Percentiles rank a stretch among this genome's conserved stretches.
Evolutionary conservation across 2,888 invertebrate species (phyloP).

Genomic region (Coelopa pilipes): DNA sequence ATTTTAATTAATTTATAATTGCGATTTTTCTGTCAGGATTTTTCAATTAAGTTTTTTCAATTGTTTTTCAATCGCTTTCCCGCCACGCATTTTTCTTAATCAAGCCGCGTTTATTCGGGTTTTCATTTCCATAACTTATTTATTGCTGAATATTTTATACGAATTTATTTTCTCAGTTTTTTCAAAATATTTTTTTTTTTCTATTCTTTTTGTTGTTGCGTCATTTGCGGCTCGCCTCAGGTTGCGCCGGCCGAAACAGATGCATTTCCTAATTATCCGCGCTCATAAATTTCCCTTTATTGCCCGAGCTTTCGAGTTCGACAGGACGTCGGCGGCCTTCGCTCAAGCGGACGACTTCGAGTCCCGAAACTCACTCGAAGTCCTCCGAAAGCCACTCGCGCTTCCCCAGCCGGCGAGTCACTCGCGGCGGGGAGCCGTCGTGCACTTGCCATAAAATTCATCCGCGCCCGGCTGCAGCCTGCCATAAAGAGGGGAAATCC

Average conservation of each 20-base stretch:
- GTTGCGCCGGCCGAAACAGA: too few relatives aligned
- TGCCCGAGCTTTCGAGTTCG: not conserved
- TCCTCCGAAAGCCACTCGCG: not conserved
- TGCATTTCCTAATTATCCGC: not conserved
- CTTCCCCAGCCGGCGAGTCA: not conserved
- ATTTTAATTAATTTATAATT: too few relatives aligned
- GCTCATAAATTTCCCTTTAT: slow-evolving; percentile 5
- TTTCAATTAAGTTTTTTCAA: not conserved
- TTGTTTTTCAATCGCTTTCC: not conserved
- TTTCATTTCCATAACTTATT: too few relatives aligned
- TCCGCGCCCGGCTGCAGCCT: not conserved
- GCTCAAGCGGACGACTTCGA: not conserved
- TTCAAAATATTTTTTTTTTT: not conserved
- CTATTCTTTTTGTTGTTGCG: not conserved
- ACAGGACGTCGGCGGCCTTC: not conserved
- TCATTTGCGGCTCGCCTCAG: too few relatives aligned
- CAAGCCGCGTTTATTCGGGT: too few relatives aligned
- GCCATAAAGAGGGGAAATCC: slow-evolving; percentile 31
- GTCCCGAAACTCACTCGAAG: too few relatives aligned
- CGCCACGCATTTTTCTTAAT: not conserved
- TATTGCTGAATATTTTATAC: too few relatives aligned
- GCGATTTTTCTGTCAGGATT: too few relatives aligned
- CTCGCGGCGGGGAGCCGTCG: not conserved
- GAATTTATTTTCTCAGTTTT: not conserved
- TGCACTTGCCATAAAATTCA: not conserved